Evolutionary conservation across 2,113 vertebrate species (phyloP).

Genomic region (Daboia siamensis): DNA sequence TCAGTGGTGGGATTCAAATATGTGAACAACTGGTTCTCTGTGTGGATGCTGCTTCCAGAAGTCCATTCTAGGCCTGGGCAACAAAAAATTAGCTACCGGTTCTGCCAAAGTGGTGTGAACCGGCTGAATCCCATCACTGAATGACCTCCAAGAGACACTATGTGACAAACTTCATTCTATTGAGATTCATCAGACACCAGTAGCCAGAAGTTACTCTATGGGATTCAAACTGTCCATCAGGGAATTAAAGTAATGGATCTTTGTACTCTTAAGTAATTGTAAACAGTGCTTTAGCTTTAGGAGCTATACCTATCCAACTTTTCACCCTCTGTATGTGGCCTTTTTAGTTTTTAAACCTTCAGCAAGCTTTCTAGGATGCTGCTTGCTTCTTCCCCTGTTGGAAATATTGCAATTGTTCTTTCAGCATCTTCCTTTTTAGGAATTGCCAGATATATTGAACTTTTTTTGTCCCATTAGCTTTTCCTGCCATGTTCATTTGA

Average conservation of each 20-base stretch:
- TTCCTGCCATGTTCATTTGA: not conserved
- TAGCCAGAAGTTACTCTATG: not conserved
- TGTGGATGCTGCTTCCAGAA: too few relatives aligned
- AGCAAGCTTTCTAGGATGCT: not conserved
- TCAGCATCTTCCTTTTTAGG: not conserved
- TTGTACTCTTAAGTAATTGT: not conserved
- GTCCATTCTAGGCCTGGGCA: too few relatives aligned
- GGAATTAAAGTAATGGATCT: not conserved
- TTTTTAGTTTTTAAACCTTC: not conserved
- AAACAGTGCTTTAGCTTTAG: not conserved
- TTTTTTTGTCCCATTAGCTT: not conserved
- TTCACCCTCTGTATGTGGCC: not conserved
- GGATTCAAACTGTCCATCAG: not conserved
- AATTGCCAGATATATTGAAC: not conserved
- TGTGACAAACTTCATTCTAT: too few relatives aligned
- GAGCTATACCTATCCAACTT: not conserved
- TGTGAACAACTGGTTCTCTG: too few relatives aligned
- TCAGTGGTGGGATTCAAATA: too few relatives aligned
- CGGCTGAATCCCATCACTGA: too few relatives aligned
- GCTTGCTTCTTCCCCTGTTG: not conserved
- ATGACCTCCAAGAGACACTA: not conserved
- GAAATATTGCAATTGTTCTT: not conserved
- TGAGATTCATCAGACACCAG: too few relatives aligned
- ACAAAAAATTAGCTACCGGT: too few relatives aligned
- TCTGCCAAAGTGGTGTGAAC: too few relatives aligned